Percentiles rank a stretch among this genome's conserved stretches.
These are phyloP conservation scores for Phyto melanocephala DNA, from an alignment of 2,888 invertebrate genomes.

Conservation along the genomic window DNA sequence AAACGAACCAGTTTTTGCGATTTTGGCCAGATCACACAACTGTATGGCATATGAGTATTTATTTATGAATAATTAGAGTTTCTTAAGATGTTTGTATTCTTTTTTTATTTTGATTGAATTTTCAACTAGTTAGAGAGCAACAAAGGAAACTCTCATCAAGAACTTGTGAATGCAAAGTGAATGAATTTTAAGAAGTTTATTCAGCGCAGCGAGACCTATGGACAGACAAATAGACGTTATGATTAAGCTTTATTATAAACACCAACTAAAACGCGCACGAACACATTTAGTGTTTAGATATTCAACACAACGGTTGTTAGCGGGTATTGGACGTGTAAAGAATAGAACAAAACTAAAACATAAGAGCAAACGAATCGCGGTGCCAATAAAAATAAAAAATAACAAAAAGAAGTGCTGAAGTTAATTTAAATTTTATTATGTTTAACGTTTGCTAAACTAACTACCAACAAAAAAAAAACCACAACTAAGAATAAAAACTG, in stretches of 20 bases:
- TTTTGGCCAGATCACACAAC: conserved; percentile 10
- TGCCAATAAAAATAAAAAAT: background rate
- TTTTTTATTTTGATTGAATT: background rate
- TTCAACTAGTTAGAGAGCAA: conserved; percentile 4
- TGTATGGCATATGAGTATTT: background rate
- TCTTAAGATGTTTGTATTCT: background rate
- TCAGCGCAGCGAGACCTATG: conserved; percentile 4
- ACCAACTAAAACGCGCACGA: conserved; percentile 5
- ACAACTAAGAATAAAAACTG: background rate
- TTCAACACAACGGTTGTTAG: conserved; percentile 49
- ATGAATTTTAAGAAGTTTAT: conserved; percentile 48
- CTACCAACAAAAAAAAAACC: background rate
- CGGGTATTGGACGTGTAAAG: background rate
- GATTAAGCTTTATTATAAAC: conserved; percentile 45
- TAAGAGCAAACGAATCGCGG: conserved; percentile 5
- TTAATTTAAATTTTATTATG: conserved; percentile 14
- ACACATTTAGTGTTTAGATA: conserved; percentile 50
- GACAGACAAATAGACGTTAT: background rate
- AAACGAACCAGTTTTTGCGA: conserved; percentile 30
- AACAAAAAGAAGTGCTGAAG: background rate
- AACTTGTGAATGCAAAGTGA: conserved; percentile 27
- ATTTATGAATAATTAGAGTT: background rate
- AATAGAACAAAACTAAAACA: conserved; percentile 22
- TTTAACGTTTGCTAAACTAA: background rate
- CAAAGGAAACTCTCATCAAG: conserved; percentile 3